Base-by-base conservation (phyloP, 2,797 vertebrate species). In the Gymnodraco acuticeps region DNA sequence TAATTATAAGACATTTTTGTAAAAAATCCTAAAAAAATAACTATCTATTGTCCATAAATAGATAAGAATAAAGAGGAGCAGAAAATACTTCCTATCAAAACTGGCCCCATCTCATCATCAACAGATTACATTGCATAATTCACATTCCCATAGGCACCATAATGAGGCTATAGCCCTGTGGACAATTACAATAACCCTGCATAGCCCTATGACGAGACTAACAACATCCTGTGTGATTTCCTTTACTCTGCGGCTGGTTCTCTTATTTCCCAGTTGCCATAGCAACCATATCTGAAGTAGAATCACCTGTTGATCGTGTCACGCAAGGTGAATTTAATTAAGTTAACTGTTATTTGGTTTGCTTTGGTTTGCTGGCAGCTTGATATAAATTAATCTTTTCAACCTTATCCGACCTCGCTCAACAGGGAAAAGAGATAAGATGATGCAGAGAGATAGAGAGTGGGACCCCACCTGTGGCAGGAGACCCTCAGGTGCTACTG, bases 331-430 rank as follows among this genome's bases (percentile, higher is more conserved):
- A 17, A 19, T 23, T 47, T 19, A 15, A n/a, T 41, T 43, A 42
- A 50, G 51, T 69, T n/a, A 56, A 74, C 38, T 42, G 58, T 31
- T 55, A 41, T 55, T 64, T 20, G 19, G 20, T 54, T 52, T 70
- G 46, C 38, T 19, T 52, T 76, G 42, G 20, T 59, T 14, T 47
- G 27, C 58, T 41, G 12, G 7, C 20, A 19, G 50, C 1, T 1
- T 50, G 20, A 73, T 51, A 12, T 15, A 58, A 60, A 78, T 41
- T 1, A 23, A 51, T 67, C 17, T 62, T 67, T 45, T 67, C 33
- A 23, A 16, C 50, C 61, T 67, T 33, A 67, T 27, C 23, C 4
- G 12, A 45, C 17, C 14, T 63, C 0, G 10, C 50, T n/a, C 20
- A 38, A 38, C 17, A 43, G 3, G 27, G 42, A n/a, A 42, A 5